A percentile compares a stretch with the other conserved stretches of the same genome.
Conservation (phyloP, 1,140 invertebrate species). For the Meteorus sp. region DNA sequence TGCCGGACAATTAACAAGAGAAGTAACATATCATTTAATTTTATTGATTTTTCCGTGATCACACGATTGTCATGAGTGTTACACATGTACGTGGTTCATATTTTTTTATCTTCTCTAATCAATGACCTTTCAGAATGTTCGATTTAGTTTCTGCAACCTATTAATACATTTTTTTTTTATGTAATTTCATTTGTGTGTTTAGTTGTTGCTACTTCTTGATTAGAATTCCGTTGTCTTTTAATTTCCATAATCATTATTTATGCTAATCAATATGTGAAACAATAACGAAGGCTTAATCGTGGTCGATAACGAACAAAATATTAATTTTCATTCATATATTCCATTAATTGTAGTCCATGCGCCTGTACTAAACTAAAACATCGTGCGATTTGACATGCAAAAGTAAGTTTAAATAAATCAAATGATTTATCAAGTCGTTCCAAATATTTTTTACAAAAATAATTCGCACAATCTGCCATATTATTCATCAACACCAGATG, state of each 20-base stretch:
- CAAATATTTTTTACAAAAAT: no score
- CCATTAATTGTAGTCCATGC: no score
- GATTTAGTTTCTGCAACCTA: neutral
- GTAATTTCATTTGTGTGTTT: conserved; percentile 3
- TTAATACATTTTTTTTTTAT: neutral
- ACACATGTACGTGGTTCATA: conserved; percentile 6
- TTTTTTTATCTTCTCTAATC: neutral
- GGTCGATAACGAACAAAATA: no score
- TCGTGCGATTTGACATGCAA: no score
- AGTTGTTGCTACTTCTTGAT: neutral
- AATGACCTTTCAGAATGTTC: neutral
- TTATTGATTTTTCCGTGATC: conserved; percentile 47
- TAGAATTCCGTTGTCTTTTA: neutral
- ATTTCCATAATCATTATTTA: neutral
- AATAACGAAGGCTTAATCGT: no score
- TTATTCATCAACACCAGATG: no score
- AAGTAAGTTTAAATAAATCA: no score
- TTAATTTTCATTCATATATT: no score
- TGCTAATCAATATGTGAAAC: no score
- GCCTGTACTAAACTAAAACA: no score
- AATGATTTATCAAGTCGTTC: no score
- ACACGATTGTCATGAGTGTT: conserved; percentile 31
- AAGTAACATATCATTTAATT: conserved; percentile 59
- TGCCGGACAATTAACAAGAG: conserved; percentile 51
- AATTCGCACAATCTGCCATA: no score